These are phyloP conservation scores for Coptodon rendalli DNA, from an alignment of 2,113 vertebrate genomes.

Conservation along the genomic window DNA sequence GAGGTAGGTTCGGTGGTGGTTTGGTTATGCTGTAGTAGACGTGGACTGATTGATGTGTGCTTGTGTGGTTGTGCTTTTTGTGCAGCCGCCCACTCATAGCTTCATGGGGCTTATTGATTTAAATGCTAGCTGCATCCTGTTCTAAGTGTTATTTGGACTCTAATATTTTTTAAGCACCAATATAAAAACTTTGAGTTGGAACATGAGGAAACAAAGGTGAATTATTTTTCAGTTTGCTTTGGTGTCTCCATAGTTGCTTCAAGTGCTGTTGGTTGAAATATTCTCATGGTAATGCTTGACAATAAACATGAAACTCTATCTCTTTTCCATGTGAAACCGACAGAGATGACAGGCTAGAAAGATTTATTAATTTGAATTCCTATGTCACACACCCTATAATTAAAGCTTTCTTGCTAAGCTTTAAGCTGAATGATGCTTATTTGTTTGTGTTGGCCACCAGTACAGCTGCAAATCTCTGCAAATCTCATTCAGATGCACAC, in stretches of 20 bases:
- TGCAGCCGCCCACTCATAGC: conserved; percentile 37
- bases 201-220: not conserved
- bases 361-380: conserved; percentile 48
- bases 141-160: conserved; percentile 12
- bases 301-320: not conserved
- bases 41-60: not conserved
- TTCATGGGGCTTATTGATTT: conserved; percentile 45
- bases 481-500: not conserved
- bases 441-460: conserved; percentile 38
- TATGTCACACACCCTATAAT: conserved; percentile 41
- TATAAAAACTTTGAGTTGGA: not conserved
- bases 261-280: conserved; percentile 25
- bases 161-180: not conserved
- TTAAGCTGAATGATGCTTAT: conserved; percentile 2
- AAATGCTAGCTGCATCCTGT: conserved; percentile 17
- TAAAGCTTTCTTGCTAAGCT: conserved; percentile 5
- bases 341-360: not conserved
- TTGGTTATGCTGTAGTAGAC: not conserved
- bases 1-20: conserved; percentile 3
- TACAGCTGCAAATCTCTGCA: not conserved
- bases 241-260: conserved; percentile 1
- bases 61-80: conserved; percentile 1
- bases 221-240: not conserved
- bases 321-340: not conserved
- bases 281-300: not conserved